Base-by-base conservation (phyloP, 2,113 vertebrate species). In the Penelope pileata region DNA sequence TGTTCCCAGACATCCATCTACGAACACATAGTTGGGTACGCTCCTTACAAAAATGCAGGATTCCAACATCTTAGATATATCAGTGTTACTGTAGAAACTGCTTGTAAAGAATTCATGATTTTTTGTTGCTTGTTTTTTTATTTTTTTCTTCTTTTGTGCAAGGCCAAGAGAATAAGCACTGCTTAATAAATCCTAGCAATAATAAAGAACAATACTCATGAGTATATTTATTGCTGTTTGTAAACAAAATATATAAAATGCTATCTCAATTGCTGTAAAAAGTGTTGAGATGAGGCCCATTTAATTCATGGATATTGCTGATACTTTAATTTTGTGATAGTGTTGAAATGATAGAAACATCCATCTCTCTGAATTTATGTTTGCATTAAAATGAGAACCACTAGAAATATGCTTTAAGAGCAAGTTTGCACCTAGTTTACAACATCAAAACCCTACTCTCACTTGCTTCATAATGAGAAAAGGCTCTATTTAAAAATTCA, bases 251-350 rank as follows among this genome's bases (percentile, higher is more conserved):
- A 43, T 36, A 84, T 48, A 79, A 86, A 93, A 86, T 62, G 45
- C 14, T 59, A 47, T 50, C 76, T 78, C 76, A 78, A n/a, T 48
- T 60, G 56, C 69, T 53, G 36, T 73, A 94, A 72, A 93, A 89
- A 77, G 4, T 62, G 88, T 75, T 86, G 92, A 86, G 94, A 86
- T 60, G 58, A 63, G 21, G 62, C 50, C 51, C 36, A 40, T 85
- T 92, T 96, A 94, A 93, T 92, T 92, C 77, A 89, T 51, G 92
- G 64, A 76, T 92, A 89, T 82, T 91, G 94, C 56, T 84, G 92
- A 75, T 94, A 88, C 91, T 93, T 92, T 93, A 95, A 91, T 96
- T 93, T 80, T 75, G 69, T 42, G 9, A 47, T 92, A 93, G 77
- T n/a, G 54, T 2, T 68, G 70, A n/a, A 73, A 50, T 84, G 62